Evolutionary conservation across 2,888 invertebrate genomes (phyloP).

Genomic region (Caenorhabditis becei): DNA sequence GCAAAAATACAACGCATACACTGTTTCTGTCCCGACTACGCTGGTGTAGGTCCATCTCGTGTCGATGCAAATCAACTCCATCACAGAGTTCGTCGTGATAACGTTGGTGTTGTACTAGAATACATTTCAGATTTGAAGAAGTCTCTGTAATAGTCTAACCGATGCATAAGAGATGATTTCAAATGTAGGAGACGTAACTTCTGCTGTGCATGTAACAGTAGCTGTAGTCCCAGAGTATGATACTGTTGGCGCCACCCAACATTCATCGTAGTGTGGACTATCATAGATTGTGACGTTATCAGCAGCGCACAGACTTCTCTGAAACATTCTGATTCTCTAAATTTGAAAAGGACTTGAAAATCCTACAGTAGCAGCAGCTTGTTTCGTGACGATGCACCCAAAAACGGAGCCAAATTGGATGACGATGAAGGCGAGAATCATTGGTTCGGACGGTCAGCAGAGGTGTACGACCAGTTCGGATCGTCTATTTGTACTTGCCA

Average conservation of each 20-base stretch:
- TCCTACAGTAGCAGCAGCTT: neutral
- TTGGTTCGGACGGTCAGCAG: neutral
- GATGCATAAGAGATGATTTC: neutral
- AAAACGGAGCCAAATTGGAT: neutral
- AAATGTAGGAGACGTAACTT: neutral
- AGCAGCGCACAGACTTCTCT: neutral
- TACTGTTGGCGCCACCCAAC: neutral
- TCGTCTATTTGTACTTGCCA: slow-evolving; percentile 37
- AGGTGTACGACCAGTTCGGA: neutral
- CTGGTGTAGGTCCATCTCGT: neutral
- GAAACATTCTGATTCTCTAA: neutral
- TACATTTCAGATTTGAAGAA: neutral
- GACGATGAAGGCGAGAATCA: slow-evolving; percentile 4
- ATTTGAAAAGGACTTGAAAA: neutral
- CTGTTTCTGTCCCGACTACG: neutral
- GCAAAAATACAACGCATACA: no score
- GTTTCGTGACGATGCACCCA: slow-evolving; percentile 6
- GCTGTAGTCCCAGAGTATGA: slow-evolving; percentile 2
- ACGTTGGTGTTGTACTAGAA: slow-evolving; percentile 6
- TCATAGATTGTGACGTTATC: neutral
- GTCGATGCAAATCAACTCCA: neutral
- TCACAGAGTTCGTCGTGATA: neutral
- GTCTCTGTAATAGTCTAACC: neutral
- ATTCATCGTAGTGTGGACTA: neutral
- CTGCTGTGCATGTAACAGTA: neutral